Evolutionary conservation across 2,888 invertebrate genomes (phyloP), one percentile per base, ranked within the genome.

Genomic region (Dysmachus trigonus): DNA sequence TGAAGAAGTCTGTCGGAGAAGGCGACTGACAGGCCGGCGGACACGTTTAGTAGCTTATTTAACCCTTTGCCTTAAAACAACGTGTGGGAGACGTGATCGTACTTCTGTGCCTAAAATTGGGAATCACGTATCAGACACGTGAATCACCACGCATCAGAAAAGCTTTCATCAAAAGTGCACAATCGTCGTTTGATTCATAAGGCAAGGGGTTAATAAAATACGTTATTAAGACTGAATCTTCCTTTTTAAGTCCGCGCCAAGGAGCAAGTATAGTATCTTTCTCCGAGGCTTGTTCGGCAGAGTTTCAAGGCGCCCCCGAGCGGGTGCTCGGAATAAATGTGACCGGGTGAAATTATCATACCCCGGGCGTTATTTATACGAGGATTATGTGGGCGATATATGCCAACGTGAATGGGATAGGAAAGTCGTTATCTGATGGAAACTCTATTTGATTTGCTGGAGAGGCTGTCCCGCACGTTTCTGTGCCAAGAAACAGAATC

Each of bases 401-500:
- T 27, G 62, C 47, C 41, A 22, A 41, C 18, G 76, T 76, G 38
- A 30, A 53, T 33, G 62, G 62, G 31, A 82, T 62, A 35, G 62
- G 22, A 33, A 82, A 53, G 30, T 82, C 41, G 81, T 53, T 62
- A 77, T 77, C 77, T 82, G 81, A 62, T 82, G 81, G 35, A 82
- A 82, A 82, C 31, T 82, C 81, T 82, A 35, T 82, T 82, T 53
- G 33, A 53, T 41, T 82, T 82, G 35, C 38, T 31, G 30, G 30
- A 62, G 81, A 82, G 62, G 53, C 81, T n/a, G 62, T 82, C 81
- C 81, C 81, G 53, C 62, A 47, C 35, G 33, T 82, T 82, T 35
- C 35, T 82, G 35, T 47, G n/a, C 33, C 31, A 82, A 62, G 79
- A 27, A 62, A 3, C 51, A 30, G 30, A 31, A 82, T 82, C 62